Conservation (phyloP, 2,888 invertebrate species). For the Drosophila lacicola region DNA sequence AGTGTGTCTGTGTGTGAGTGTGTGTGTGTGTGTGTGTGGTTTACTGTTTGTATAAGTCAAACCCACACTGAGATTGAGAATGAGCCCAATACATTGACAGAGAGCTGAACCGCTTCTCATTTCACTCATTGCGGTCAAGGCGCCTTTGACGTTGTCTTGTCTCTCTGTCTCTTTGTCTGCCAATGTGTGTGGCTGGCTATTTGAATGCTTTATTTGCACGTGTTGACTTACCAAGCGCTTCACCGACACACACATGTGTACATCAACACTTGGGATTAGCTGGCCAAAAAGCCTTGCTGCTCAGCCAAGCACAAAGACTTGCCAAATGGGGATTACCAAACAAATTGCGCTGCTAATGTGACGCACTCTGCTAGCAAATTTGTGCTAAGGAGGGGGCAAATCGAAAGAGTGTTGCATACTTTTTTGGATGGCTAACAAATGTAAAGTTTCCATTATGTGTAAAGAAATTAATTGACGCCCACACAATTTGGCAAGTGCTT, state of each 20-base stretch:
- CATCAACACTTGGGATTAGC: constrained; percentile 56
- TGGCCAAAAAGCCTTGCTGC: constrained; percentile 46
- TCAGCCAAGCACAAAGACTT: constrained; percentile 48
- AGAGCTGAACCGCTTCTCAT: constrained; percentile 44
- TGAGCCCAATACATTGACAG: constrained; percentile 26
- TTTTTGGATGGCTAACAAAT: constrained; percentile 27
- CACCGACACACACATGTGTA: constrained; percentile 23
- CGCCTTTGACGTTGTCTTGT: constrained; percentile 50
- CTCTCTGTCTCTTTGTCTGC: not conserved
- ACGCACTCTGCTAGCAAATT: constrained; percentile 35
- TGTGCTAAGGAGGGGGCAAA: not conserved
- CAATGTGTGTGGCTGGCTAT: constrained; percentile 46
- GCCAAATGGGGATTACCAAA: constrained; percentile 64
- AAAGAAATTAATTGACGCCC: constrained; percentile 58
- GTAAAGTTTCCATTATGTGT: constrained; percentile 45
- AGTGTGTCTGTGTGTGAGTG: constrained; percentile 36
- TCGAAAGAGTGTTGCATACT: constrained; percentile 41
- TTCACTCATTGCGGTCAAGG: constrained; percentile 78
- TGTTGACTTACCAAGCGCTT: constrained; percentile 59
- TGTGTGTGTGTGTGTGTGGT: constrained; percentile 39
- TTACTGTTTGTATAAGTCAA: constrained; percentile 70
- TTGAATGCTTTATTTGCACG: constrained; percentile 79
- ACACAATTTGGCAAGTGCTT: constrained; percentile 47
- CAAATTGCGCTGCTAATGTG: constrained; percentile 76
- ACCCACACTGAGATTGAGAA: constrained; percentile 47